phyloP scores from a whole-genome alignment of 2,888 invertebrate species.

The Torymus tubicola region DNA sequence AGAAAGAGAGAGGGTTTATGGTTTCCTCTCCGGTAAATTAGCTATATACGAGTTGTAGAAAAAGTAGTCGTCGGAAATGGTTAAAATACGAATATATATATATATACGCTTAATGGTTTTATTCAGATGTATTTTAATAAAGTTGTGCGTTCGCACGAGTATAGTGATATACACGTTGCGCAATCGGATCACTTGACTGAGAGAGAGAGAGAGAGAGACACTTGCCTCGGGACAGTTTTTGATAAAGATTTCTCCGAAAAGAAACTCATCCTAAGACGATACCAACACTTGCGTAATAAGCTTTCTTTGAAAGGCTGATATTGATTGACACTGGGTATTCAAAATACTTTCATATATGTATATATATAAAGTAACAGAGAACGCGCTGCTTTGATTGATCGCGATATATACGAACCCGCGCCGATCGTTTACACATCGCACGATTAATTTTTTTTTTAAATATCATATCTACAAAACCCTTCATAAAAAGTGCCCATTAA shows the following conservation, averaged over 20 bases:
- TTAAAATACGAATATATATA: conserved; percentile 7
- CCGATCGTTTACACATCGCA: no score
- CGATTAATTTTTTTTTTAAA: no score
- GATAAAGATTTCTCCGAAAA: conserved; percentile 36
- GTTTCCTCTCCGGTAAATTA: no score
- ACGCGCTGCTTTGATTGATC: no score
- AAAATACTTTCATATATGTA: background rate
- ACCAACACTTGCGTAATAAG: conserved; percentile 26
- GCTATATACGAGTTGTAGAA: no score
- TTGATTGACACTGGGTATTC: conserved; percentile 13
- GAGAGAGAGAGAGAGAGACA: background rate
- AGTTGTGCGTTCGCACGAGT: no score
- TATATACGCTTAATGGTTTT: background rate
- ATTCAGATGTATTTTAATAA: no score
- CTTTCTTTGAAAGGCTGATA: conserved; percentile 6
- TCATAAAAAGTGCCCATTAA: no score
- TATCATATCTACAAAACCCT: no score
- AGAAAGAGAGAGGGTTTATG: no score
- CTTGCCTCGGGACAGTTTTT: background rate
- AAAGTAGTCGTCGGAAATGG: background rate
- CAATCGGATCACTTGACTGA: conserved; percentile 10
- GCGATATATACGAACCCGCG: no score
- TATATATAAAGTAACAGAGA: background rate
- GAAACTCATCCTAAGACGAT: conserved; percentile 38
- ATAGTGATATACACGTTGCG: background rate